phyloP scores from a whole-genome alignment of 2,113 vertebrate species.

The Lampris megalopsis region DNA sequence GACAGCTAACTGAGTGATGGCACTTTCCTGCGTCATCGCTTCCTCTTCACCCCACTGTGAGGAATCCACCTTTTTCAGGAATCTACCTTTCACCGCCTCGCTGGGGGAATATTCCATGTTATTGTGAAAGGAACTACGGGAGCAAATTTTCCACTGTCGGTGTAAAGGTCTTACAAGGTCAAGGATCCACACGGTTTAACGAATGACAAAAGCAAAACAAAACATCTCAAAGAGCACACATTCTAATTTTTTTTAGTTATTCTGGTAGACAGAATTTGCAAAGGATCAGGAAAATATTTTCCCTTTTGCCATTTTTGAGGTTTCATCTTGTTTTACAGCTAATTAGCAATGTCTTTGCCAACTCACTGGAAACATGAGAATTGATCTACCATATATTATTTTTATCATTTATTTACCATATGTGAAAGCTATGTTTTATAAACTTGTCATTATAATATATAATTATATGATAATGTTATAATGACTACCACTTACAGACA shows the following conservation, averaged over 20 bases:
- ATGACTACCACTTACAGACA: constrained; percentile 28
- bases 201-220: background rate
- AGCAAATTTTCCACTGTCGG: constrained; percentile 56
- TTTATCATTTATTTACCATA: no score
- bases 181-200: constrained; percentile 16
- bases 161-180: constrained; percentile 27
- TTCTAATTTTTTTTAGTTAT: background rate
- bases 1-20: constrained; percentile 63
- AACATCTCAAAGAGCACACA: background rate
- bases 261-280: background rate
- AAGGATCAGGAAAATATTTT: background rate
- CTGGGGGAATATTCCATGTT: constrained; percentile 54
- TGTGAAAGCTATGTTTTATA: no score
- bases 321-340: background rate
- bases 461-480: no score
- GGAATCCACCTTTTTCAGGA: constrained; percentile 27
- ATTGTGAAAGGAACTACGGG: constrained; percentile 57
- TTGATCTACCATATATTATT: no score
- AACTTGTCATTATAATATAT: no score
- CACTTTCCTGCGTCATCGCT: constrained; percentile 74
- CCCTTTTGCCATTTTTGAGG: background rate
- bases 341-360: background rate
- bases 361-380: no score
- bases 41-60: constrained; percentile 71
- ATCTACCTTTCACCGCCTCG: constrained; percentile 48